These are phyloP conservation scores for Caradrina kadenii DNA, from an alignment of 2,888 invertebrate species.

Conservation along the genomic window DNA sequence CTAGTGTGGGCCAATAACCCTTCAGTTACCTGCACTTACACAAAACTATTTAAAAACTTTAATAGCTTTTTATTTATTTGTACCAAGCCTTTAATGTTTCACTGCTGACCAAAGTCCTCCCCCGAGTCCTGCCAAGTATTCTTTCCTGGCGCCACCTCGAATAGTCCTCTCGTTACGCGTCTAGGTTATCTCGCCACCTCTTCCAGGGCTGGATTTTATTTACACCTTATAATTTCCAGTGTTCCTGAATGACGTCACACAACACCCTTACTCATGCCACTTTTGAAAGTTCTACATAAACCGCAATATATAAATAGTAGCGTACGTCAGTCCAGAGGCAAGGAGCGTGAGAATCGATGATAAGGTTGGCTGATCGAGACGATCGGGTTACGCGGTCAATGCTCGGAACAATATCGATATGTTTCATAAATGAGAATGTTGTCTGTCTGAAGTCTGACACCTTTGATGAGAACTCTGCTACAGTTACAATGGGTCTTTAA, in stretches of 20 bases:
- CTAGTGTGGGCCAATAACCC: no score
- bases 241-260: constrained; percentile 18
- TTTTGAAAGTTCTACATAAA: constrained; percentile 22
- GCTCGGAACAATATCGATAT: constrained; percentile 47
- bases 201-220: no score
- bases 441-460: neutral
- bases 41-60: no score
- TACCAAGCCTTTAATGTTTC: no score
- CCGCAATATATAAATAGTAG: constrained; percentile 45
- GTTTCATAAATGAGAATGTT: neutral
- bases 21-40: no score
- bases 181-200: no score
- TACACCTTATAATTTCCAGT: neutral
- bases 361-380: constrained; percentile 58
- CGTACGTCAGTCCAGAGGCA: constrained; percentile 46
- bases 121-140: no score
- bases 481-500: neutral
- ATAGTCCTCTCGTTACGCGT: no score
- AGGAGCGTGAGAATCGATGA: constrained; percentile 61
- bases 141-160: no score
- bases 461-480: neutral
- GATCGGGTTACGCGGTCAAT: constrained; percentile 64
- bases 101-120: no score
- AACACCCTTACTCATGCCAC: neutral
- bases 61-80: no score